phyloP scores from a whole-genome alignment of 2,888 invertebrate genomes.

The Caenorhabditis zanzibari region DNA sequence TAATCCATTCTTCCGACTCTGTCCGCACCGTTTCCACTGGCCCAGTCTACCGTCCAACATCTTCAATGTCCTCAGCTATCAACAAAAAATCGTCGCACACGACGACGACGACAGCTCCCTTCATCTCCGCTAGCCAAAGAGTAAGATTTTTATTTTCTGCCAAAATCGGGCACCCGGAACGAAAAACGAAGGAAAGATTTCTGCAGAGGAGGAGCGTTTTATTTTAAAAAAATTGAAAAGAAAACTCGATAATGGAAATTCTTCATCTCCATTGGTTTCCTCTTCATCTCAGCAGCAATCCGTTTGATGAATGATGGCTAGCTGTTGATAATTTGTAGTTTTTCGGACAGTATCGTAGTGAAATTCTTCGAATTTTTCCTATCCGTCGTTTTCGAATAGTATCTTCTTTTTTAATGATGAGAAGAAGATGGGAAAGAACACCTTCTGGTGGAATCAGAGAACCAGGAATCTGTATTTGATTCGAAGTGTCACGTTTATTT shows the following conservation, averaged over 20 bases:
- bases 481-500: slow-evolving; percentile 46
- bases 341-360: slow-evolving; percentile 20
- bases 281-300: slow-evolving; percentile 36
- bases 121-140: slow-evolving; percentile 27
- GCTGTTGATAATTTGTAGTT: slow-evolving; percentile 57
- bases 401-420: slow-evolving; percentile 11
- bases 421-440: slow-evolving; percentile 31
- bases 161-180: slow-evolving; percentile 13
- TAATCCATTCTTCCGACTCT: slow-evolving; percentile 68
- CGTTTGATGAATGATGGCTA: slow-evolving; percentile 53
- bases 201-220: slow-evolving; percentile 5
- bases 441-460: not conserved
- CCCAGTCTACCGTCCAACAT: slow-evolving; percentile 44
- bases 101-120: slow-evolving; percentile 37
- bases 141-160: slow-evolving; percentile 30
- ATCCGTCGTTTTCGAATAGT: slow-evolving; percentile 3
- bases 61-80: slow-evolving; percentile 31
- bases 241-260: slow-evolving; percentile 56
- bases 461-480: slow-evolving; percentile 28
- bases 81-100: slow-evolving; percentile 32
- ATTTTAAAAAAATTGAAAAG: slow-evolving; percentile 23
- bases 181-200: slow-evolving; percentile 12
- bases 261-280: slow-evolving; percentile 11
- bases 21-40: slow-evolving; percentile 47
- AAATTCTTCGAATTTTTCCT: slow-evolving; percentile 53